Evolutionary conservation across 1,140 invertebrate genomes (phyloP), one percentile per base, ranked within the genome.

Genomic region (Zaprionus davidi): DNA sequence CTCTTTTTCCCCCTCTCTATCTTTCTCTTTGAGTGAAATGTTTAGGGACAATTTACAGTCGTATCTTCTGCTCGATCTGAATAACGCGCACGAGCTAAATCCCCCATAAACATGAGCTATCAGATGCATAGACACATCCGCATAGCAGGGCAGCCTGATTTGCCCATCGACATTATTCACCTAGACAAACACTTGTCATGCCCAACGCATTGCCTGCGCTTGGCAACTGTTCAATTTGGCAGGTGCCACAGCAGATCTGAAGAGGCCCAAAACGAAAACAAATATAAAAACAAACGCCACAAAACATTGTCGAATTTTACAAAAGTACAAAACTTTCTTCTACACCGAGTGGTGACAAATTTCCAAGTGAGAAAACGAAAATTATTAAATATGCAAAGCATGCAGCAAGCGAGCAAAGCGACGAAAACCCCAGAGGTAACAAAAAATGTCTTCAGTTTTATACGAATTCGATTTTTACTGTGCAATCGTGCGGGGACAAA

Each of bases 281-380:
- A 49, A 66, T 67, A 41, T 31, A 28, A 60, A 69, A 62, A 64
- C 44, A 65, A 71, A 64, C 51, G n/a, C 26, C 7, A 46, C 6
- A 66, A 38, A 70, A 65, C 68, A 67, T 71, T 72, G 46, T 53
- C 63, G 49, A 76, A 62, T 55, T 71, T 72, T 72, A 67, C n/a
- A 49, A 69, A 63, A 85, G 64, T 69, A 71, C n/a, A 69, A 84
- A 90, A 88, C 84, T 88, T 88, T 88, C 84, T 88, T 88, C 57
- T 28, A 53, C 46, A 59, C 36, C 11, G 51, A 38, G 49, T 22
- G 64, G 49, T 22, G 64, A 78, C 58, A 84, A 81, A 78, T 88
- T 76, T 80, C 69, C 83, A 80, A 76, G 59, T 68, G 64, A 76
- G 57, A 75, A 78, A 78, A 68, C 66, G 46, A 76, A 76, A 63